Percentiles rank a stretch among this genome's conserved stretches.
These are phyloP conservation scores for Bombyx mori DNA, from an alignment of 1,140 invertebrate species.

Conservation along the genomic window DNA sequence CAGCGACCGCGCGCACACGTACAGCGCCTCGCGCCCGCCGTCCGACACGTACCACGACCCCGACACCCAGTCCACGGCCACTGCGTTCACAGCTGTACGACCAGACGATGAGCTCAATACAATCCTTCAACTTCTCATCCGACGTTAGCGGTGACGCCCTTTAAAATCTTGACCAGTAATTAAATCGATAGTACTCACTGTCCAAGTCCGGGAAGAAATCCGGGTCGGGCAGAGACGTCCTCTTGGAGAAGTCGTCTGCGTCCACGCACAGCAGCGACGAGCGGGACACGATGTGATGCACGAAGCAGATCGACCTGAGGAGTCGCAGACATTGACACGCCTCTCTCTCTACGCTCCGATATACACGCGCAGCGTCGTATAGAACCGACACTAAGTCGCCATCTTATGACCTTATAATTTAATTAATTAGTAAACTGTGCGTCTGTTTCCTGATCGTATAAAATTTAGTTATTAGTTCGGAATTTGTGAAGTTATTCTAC, in stretches of 20 bases:
- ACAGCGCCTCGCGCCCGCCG: constrained; percentile 79
- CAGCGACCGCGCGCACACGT: constrained; percentile 77
- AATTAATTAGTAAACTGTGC: too few species aligned
- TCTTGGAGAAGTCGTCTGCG: constrained; percentile 73
- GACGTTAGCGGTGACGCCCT: background rate
- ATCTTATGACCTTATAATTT: too few species aligned
- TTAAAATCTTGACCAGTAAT: background rate
- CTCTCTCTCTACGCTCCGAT: too few species aligned
- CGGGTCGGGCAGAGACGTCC: constrained; percentile 72
- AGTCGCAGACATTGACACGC: too few species aligned
- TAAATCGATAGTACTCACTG: constrained; percentile 56
- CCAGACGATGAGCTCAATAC: background rate
- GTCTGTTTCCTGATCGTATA: too few species aligned
- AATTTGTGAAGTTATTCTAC: too few species aligned
- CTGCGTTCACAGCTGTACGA: constrained; percentile 74
- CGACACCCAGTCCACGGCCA: constrained; percentile 89
- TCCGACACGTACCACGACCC: constrained; percentile 91
- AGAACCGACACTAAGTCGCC: constrained; percentile 12
- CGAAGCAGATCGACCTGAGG: constrained; percentile 76
- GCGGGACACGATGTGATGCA: constrained; percentile 73
- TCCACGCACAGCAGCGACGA: constrained; percentile 73
- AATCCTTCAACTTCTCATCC: too few species aligned
- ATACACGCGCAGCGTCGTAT: background rate
- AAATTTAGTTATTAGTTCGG: too few species aligned
- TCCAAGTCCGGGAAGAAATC: constrained; percentile 72